Evolutionary conservation across 2,888 invertebrate species (phyloP).

Genomic region (Acleris emargana): DNA sequence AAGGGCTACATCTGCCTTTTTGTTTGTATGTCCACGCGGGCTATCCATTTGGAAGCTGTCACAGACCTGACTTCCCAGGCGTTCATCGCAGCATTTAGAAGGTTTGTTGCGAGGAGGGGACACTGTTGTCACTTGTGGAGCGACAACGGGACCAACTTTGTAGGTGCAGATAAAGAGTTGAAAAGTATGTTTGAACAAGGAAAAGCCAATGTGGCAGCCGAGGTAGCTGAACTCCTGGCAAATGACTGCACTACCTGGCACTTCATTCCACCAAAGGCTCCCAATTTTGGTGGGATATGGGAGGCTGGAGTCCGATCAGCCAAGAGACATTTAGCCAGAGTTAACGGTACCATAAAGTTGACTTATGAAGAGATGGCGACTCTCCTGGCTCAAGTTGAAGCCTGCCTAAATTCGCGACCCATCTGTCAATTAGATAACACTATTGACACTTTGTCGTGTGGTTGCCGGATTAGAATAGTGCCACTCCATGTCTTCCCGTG

Average conservation of each 20-base stretch:
- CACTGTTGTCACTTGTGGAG: constrained; percentile 37
- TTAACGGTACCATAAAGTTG: constrained; percentile 38
- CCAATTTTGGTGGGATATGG: constrained; percentile 29
- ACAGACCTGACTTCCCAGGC: constrained; percentile 41
- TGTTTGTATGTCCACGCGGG: constrained; percentile 36
- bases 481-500: too few species aligned
- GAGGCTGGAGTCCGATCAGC: constrained; percentile 38
- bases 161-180: constrained; percentile 1
- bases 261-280: constrained; percentile 33
- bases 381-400: constrained; percentile 38
- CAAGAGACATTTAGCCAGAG: constrained; percentile 39
- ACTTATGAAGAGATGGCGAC: constrained; percentile 40
- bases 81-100: constrained; percentile 26
- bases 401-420: constrained; percentile 40
- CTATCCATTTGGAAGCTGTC: constrained; percentile 45
- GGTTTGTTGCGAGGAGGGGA: constrained; percentile 30
- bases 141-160: constrained; percentile 40
- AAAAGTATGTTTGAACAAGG: constrained; percentile 14
- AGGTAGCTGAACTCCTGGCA: constrained; percentile 35
- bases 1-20: constrained; percentile 31
- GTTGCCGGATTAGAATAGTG: too few species aligned
- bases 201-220: constrained; percentile 15
- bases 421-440: constrained; percentile 27
- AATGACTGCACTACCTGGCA: constrained; percentile 32
- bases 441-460: too few species aligned